Evolutionary conservation across 1,140 invertebrate genomes (phyloP).

Genomic region (Drosophila serrata): DNA sequence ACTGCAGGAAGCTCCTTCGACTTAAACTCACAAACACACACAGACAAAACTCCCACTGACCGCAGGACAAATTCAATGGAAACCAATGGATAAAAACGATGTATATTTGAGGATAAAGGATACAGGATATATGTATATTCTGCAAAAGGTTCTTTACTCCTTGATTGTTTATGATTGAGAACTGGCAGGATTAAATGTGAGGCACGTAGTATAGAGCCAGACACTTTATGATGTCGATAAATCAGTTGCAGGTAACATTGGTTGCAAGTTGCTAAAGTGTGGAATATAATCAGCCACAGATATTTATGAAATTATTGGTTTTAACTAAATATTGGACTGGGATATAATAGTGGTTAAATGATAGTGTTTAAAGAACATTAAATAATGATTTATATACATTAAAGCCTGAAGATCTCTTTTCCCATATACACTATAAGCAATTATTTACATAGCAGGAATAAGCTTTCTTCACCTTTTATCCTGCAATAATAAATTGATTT

Average conservation of each 20-base stretch:
- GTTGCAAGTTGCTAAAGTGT: slow-evolving; percentile 10
- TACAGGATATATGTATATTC: slow-evolving; percentile 24
- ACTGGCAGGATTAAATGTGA: slow-evolving; percentile 32
- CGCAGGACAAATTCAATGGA: slow-evolving; percentile 38
- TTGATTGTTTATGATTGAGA: slow-evolving; percentile 51
- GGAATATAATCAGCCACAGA: slow-evolving; percentile 6
- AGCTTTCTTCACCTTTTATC: not conserved
- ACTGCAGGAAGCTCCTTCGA: slow-evolving; percentile 10
- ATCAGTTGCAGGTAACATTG: slow-evolving; percentile 32
- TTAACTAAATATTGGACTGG: not conserved
- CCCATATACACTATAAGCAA: not conserved
- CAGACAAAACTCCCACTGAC: not conserved
- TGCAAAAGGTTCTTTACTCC: slow-evolving; percentile 33
- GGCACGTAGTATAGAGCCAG: slow-evolving; percentile 38
- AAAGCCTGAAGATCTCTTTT: not conserved
- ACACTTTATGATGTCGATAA: slow-evolving; percentile 40
- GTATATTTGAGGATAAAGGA: slow-evolving; percentile 20
- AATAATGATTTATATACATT: not conserved
- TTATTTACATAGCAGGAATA: not conserved
- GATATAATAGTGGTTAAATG: not conserved
- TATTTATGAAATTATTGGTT: not conserved
- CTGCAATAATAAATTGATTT: slow-evolving; percentile 1
- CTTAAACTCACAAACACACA: slow-evolving; percentile 11
- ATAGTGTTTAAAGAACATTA: no score
- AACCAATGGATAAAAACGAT: slow-evolving; percentile 28